A percentile compares a stretch with the other conserved stretches of the same genome.
Evolutionary conservation across 2,797 vertebrate genomes (phyloP).

Genomic region (Nothura maculosa): DNA sequence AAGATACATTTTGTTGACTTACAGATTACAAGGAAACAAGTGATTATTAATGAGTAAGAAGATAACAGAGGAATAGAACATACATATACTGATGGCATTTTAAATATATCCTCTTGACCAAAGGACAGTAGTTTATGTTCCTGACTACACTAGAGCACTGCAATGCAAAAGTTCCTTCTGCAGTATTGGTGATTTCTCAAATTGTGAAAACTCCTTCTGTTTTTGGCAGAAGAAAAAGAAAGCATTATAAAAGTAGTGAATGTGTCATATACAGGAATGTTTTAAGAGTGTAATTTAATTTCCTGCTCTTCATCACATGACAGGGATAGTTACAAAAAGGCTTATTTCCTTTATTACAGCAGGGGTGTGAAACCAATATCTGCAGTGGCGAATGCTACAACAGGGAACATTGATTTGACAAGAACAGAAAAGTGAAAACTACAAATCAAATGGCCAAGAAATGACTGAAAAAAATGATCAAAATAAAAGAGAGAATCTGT

Average conservation of each 20-base stretch:
- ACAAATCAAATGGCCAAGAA: neutral
- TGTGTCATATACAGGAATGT: neutral
- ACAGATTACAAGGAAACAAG: neutral
- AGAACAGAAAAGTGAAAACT: neutral
- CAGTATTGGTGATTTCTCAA: neutral
- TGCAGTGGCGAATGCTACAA: neutral
- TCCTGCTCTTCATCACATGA: neutral
- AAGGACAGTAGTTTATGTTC: neutral
- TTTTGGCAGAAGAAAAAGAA: neutral
- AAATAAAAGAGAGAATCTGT: neutral
- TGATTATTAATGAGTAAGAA: neutral
- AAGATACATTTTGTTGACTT: neutral
- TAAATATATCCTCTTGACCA: neutral
- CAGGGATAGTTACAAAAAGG: neutral
- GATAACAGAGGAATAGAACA: neutral
- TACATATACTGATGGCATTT: neutral
- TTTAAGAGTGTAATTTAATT: neutral
- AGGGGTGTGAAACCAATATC: neutral
- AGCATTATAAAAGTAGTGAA: neutral
- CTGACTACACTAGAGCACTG: neutral
- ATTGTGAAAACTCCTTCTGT: neutral
- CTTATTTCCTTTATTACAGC: neutral
- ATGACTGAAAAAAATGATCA: neutral
- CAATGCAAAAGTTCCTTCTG: neutral
- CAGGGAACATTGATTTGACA: neutral